Percentiles rank a stretch among this genome's conserved stretches.
Evolutionary conservation across 2,797 vertebrate genomes (phyloP).

Genomic region (Sebastiscus albofasciatus): DNA sequence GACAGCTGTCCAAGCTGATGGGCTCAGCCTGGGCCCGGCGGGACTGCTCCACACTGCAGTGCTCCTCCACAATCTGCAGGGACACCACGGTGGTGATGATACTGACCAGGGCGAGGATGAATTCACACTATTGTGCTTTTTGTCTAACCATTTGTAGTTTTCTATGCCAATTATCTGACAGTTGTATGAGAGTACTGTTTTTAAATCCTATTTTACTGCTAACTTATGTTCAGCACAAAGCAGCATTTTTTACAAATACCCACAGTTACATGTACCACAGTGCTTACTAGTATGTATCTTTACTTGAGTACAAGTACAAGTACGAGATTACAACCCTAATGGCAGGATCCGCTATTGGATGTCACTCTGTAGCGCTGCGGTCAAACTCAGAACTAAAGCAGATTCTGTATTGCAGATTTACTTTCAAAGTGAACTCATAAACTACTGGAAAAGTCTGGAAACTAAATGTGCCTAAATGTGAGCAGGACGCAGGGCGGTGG

Average conservation of each 20-base stretch:
- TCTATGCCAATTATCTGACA: not conserved
- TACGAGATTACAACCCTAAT: not conserved
- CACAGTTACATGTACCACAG: not conserved
- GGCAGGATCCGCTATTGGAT: not conserved
- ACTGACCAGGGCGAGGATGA: not conserved
- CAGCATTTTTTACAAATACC: not conserved
- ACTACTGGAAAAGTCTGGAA: not conserved
- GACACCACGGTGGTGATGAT: not conserved
- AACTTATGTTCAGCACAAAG: not conserved
- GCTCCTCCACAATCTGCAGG: conserved; percentile 92
- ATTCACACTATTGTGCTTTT: not conserved
- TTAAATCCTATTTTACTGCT: not conserved
- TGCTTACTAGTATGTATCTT: not conserved
- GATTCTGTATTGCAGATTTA: not conserved
- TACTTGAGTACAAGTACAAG: not conserved
- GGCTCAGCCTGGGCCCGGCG: conserved; percentile 96
- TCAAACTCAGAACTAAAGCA: not conserved
- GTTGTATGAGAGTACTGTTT: not conserved
- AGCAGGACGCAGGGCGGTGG: not conserved
- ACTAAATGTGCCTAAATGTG: not conserved
- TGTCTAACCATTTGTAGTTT: not conserved
- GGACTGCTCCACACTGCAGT: conserved; percentile 95
- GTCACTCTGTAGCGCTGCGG: not conserved
- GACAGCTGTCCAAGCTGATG: conserved; percentile 96
- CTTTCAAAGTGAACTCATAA: not conserved